phyloP scores from a whole-genome alignment of 1,140 invertebrate genomes.

The Capitella teleta region DNA sequence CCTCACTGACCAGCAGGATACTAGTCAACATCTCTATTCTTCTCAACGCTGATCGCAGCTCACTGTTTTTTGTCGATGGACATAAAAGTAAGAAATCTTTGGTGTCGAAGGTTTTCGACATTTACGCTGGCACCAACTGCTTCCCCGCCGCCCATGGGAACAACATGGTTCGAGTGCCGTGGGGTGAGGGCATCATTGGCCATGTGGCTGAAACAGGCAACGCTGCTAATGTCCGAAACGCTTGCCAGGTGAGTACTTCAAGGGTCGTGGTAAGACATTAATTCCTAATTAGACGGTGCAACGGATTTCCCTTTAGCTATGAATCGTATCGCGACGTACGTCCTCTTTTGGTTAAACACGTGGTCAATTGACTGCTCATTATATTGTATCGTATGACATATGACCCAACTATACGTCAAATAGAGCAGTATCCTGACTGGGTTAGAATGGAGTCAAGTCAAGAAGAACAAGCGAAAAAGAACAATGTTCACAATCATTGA shows the following conservation, averaged over 20 bases:
- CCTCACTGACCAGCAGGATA: slow-evolving; percentile 42
- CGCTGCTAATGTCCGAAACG: slow-evolving; percentile 36
- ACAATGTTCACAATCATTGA: too few relatives aligned
- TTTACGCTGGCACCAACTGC: slow-evolving; percentile 20
- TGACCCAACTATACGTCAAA: too few relatives aligned
- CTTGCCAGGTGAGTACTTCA: slow-evolving; percentile 42
- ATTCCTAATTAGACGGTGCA: too few relatives aligned
- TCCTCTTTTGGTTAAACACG: too few relatives aligned
- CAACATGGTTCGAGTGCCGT: slow-evolving; percentile 14
- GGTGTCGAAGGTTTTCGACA: slow-evolving; percentile 32
- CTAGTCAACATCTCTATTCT: slow-evolving; percentile 43
- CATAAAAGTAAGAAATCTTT: slow-evolving; percentile 36
- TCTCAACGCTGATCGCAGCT: slow-evolving; percentile 43
- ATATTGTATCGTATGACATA: too few relatives aligned
- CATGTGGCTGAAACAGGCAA: slow-evolving; percentile 24
- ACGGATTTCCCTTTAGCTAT: too few relatives aligned
- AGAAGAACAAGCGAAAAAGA: too few relatives aligned
- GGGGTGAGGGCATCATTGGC: slow-evolving; percentile 20
- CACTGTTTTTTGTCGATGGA: slow-evolving; percentile 43
- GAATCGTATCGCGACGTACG: too few relatives aligned
- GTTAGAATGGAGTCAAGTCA: too few relatives aligned
- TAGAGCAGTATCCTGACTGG: too few relatives aligned
- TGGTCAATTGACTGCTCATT: too few relatives aligned
- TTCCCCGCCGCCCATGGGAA: slow-evolving; percentile 13
- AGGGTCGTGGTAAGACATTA: too few relatives aligned